Evolutionary conservation across 2,888 invertebrate genomes (phyloP).

Genomic region (Tetranychus piercei): DNA sequence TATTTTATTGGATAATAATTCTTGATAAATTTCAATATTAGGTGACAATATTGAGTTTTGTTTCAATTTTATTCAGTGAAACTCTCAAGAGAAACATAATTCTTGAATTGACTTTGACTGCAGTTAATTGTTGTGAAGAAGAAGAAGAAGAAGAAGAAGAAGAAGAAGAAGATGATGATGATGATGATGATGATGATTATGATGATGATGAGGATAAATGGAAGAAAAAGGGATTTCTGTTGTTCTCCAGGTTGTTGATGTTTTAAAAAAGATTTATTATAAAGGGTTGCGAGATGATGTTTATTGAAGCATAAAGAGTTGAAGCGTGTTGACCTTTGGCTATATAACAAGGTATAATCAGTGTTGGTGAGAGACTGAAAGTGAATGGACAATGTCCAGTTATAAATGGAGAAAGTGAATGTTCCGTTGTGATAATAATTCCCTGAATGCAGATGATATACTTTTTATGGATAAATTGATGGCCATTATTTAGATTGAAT

Average conservation of each 20-base stretch:
- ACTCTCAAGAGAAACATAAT: not conserved
- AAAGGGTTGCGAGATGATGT: not conserved
- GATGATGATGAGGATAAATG: no score
- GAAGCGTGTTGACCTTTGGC: not conserved
- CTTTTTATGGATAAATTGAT: not conserved
- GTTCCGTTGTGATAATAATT: slow-evolving; percentile 1
- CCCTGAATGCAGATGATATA: not conserved
- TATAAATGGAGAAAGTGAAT: not conserved
- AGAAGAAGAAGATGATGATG: no score
- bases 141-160: no score
- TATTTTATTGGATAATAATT: no score
- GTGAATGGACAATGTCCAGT: slow-evolving; percentile 1
- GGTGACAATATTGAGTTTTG: no score
- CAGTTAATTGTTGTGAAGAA: no score
- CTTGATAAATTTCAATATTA: no score
- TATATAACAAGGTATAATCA: not conserved
- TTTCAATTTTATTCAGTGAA: not conserved
- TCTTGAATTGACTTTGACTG: not conserved
- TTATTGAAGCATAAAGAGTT: not conserved
- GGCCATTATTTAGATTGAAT: not conserved
- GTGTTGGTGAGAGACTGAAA: not conserved
- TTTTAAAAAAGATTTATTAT: not conserved
- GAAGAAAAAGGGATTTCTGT: not conserved
- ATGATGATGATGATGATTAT: no score
- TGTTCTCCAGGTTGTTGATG: not conserved